A percentile compares a stretch with the other conserved stretches of the same genome.
These are phyloP conservation scores for Orestias chungarensis DNA, from an alignment of 2,797 vertebrate species.

Conservation along the genomic window DNA sequence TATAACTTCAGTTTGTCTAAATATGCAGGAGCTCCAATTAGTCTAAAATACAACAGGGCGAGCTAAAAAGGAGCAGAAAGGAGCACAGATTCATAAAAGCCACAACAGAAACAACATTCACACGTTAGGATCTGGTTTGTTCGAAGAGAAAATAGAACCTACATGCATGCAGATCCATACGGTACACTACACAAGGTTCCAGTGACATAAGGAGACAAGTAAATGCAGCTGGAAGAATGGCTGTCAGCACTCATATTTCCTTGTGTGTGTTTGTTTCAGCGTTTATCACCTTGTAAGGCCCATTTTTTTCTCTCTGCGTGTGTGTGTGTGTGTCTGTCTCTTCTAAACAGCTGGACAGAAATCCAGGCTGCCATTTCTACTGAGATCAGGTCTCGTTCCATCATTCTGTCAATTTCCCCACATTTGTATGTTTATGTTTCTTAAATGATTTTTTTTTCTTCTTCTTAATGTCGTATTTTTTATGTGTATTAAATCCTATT, in stretches of 20 bases:
- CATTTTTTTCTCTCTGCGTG: no score
- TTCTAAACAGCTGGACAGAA: constrained; percentile 67
- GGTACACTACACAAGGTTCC: not conserved
- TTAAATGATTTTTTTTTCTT: not conserved
- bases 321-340: constrained; percentile 43
- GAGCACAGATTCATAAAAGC: not conserved
- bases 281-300: no score
- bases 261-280: constrained; percentile 27
- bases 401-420: not conserved
- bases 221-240: not conserved
- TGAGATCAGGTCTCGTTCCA: not conserved
- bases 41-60: not conserved
- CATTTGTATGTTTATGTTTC: not conserved
- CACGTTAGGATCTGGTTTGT: not conserved
- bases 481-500: no score
- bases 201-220: not conserved
- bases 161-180: not conserved
- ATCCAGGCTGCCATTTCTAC: constrained; percentile 39
- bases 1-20: constrained; percentile 1
- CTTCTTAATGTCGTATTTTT: not conserved
- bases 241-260: constrained; percentile 1
- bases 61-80: not conserved
- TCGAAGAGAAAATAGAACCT: not conserved
- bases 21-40: not conserved
- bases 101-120: not conserved